Evolutionary conservation across 2,797 vertebrate genomes (phyloP).

Genomic region (Otolemur crassicaudatus): DNA sequence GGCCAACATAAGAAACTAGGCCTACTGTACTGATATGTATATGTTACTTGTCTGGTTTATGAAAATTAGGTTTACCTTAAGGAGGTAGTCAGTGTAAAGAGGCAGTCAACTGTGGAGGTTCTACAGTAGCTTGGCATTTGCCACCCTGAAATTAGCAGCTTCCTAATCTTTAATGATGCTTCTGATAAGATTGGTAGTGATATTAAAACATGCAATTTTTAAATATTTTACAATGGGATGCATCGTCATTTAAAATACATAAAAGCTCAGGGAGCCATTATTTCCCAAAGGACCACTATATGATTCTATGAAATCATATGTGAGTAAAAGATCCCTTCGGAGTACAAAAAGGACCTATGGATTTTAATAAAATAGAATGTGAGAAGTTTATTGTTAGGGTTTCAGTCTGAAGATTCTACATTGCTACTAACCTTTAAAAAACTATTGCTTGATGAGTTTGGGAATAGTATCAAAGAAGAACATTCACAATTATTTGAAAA

Average conservation of each 20-base stretch:
- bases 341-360: not conserved
- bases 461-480: constrained; percentile 43
- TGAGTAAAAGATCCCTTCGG: not conserved
- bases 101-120: not conserved
- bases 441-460: not conserved
- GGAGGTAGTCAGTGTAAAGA: no score
- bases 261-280: not conserved
- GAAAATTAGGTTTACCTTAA: no score
- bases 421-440: constrained; percentile 44
- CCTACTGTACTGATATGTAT: no score
- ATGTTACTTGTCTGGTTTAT: no score
- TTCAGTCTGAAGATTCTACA: not conserved
- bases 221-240: constrained; percentile 46
- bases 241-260: constrained; percentile 9
- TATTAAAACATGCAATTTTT: constrained; percentile 27
- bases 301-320: not conserved
- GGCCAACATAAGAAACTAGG: no score
- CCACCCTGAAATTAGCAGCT: not conserved
- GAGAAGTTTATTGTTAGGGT: not conserved
- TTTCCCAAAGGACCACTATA: not conserved
- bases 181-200: not conserved
- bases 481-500: constrained; percentile 17
- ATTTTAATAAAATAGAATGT: not conserved
- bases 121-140: not conserved
- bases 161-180: constrained; percentile 20